Conservation (phyloP, 2,113 vertebrate genomes). For the Coptodon rendalli region DNA sequence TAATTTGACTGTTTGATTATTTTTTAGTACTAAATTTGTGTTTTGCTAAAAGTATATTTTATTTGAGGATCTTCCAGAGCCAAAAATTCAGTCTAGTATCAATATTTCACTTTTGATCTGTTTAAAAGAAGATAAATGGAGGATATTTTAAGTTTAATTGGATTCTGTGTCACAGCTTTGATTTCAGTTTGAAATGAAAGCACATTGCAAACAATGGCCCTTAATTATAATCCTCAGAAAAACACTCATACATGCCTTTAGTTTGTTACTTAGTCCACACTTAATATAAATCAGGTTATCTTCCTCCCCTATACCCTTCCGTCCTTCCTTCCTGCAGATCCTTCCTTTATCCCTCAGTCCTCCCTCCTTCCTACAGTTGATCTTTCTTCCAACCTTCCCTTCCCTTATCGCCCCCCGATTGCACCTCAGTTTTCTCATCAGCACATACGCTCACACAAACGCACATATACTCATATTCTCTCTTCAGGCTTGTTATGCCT, state of each 20-base stretch:
- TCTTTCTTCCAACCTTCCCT: neutral
- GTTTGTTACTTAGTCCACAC: neutral
- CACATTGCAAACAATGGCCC: neutral
- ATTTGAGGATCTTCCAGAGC: neutral
- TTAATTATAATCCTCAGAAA: neutral
- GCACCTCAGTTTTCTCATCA: neutral
- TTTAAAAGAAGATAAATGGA: neutral
- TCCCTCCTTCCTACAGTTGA: neutral
- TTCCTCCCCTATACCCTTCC: neutral
- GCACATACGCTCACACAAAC: neutral
- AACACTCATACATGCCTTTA: neutral
- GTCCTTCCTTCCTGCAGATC: neutral
- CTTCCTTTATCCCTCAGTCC: neutral
- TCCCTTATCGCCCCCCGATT: neutral
- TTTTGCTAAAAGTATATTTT: neutral
- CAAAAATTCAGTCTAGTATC: neutral
- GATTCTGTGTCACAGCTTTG: neutral
- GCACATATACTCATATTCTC: neutral
- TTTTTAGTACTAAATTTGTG: neutral
- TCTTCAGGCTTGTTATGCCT: neutral
- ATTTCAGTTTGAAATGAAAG: conserved; percentile 8
- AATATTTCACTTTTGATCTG: neutral
- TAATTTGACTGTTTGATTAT: neutral
- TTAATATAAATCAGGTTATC: neutral
- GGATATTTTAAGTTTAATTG: neutral